These are phyloP conservation scores for Linnaemya vulpina DNA, from an alignment of 2,888 invertebrate genomes.

Conservation along the genomic window DNA sequence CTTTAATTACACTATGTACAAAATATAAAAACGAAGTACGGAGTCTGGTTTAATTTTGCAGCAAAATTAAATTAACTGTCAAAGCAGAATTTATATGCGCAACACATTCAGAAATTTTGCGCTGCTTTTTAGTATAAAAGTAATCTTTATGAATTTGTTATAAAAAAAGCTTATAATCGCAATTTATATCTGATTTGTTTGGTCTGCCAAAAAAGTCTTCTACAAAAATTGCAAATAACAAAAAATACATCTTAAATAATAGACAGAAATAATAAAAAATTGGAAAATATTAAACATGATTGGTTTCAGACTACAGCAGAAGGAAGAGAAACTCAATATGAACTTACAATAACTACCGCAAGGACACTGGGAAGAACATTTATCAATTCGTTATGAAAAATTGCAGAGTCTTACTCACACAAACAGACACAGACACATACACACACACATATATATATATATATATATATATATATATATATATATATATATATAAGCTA, in stretches of 20 bases:
- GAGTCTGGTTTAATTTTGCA: too few species aligned
- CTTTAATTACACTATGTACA: too few species aligned
- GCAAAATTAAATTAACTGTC: background rate
- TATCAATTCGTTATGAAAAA: slow-evolving; percentile 34
- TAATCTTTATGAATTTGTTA: background rate
- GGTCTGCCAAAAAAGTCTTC: slow-evolving; percentile 7
- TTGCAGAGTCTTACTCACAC: background rate
- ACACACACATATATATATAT: too few species aligned
- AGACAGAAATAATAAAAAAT: slow-evolving; percentile 14
- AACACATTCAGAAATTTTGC: background rate
- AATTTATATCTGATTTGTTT: slow-evolving; percentile 8
- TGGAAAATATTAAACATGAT: slow-evolving; percentile 26
- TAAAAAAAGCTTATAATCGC: background rate
- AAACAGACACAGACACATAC: background rate
- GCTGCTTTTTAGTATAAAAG: background rate
- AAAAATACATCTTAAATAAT: background rate
- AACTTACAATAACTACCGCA: slow-evolving; percentile 28
- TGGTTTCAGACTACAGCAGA: slow-evolving; percentile 9
- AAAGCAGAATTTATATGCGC: background rate
- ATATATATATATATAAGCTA: background rate
- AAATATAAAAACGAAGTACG: too few species aligned
- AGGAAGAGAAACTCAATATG: slow-evolving; percentile 1
- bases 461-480: too few species aligned
- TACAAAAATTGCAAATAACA: background rate
- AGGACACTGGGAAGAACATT: slow-evolving; percentile 22